These are phyloP conservation scores for Trichacis sp. DNA, from an alignment of 2,888 invertebrate species.

Conservation along the genomic window DNA sequence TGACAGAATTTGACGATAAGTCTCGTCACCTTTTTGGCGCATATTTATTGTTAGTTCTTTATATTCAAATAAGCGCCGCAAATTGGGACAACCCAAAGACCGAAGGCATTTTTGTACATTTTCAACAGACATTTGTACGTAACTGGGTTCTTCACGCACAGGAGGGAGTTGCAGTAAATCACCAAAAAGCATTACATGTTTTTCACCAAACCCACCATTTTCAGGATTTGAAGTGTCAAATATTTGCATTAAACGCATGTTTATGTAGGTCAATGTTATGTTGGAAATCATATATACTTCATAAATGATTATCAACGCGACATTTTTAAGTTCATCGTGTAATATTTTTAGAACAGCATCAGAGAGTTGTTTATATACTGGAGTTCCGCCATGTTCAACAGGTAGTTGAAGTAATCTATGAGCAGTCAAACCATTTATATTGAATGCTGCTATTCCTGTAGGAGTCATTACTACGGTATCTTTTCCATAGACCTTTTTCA, in stretches of 20 bases:
- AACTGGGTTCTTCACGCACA: conserved; percentile 48
- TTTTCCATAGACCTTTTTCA: conserved; percentile 46
- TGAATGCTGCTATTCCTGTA: conserved; percentile 59
- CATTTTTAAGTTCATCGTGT: conserved; percentile 46
- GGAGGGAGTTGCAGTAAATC: conserved; percentile 55
- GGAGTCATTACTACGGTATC: conserved; percentile 51
- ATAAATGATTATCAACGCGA: conserved; percentile 50
- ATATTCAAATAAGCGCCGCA: conserved; percentile 52
- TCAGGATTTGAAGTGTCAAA: conserved; percentile 46
- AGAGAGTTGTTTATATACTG: conserved; percentile 50
- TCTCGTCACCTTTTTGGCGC: conserved; percentile 46
- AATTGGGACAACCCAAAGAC: conserved; percentile 40
- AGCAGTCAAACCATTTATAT: conserved; percentile 57
- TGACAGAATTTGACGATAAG: conserved; percentile 42
- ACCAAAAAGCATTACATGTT: conserved; percentile 49
- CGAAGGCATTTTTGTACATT: conserved; percentile 44
- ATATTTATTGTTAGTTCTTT: conserved; percentile 52
- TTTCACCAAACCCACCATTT: conserved; percentile 53
- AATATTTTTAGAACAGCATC: conserved; percentile 45
- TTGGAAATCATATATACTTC: conserved; percentile 42
- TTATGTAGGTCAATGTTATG: conserved; percentile 47
- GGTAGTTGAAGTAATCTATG: conserved; percentile 52
- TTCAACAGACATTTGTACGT: conserved; percentile 36
- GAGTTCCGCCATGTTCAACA: conserved; percentile 50
- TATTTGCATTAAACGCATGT: conserved; percentile 48